Conservation (phyloP, 92 coral and sea anemone genomes). For the Montipora capitata region DNA sequence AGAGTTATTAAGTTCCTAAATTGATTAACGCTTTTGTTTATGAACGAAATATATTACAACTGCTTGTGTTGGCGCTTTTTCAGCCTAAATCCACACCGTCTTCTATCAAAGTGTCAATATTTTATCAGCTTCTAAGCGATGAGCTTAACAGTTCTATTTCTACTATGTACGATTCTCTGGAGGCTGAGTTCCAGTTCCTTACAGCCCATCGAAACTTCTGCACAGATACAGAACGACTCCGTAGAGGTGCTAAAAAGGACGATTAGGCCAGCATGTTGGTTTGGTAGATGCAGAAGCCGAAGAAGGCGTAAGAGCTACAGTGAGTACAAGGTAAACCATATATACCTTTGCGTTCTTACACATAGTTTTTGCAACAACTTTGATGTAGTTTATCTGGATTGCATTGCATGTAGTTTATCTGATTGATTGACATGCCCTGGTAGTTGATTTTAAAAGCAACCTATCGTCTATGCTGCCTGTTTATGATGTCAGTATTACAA, state of each 20-base stretch:
- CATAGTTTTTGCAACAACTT: too few species aligned
- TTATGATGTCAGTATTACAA: too few species aligned
- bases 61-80: neutral
- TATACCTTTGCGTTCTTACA: too few species aligned
- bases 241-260: neutral
- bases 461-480: too few species aligned
- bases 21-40: constrained; percentile 9
- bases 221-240: neutral
- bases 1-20: constrained; percentile 5
- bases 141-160: constrained; percentile 28
- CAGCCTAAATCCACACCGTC: neutral
- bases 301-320: neutral
- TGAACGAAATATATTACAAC: neutral
- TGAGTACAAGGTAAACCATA: neutral
- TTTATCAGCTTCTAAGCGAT: neutral
- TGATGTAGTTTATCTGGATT: too few species aligned
- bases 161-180: constrained; percentile 31
- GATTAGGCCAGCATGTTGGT: constrained; percentile 12
- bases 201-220: neutral
- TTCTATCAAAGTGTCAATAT: neutral
- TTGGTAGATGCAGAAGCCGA: constrained; percentile 30
- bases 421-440: too few species aligned
- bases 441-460: too few species aligned
- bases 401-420: too few species aligned
- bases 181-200: neutral